A percentile compares a stretch with the other conserved stretches of the same genome.
Conservation (phyloP, 2,797 vertebrate species). For the Glossophaga mutica region DNA sequence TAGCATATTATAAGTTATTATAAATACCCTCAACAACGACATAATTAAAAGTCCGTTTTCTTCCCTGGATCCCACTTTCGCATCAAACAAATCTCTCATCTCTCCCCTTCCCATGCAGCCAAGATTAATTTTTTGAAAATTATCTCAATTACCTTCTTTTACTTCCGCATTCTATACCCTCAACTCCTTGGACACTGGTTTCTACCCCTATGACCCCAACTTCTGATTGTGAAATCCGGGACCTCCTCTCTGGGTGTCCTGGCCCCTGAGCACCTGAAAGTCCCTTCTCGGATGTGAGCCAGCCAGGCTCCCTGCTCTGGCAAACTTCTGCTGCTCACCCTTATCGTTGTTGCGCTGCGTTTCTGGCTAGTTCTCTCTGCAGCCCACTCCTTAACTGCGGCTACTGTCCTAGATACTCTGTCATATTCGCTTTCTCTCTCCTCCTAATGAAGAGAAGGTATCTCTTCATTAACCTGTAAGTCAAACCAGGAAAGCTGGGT, state of each 20-base stretch:
- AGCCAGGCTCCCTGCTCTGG: background rate
- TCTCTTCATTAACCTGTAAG: background rate
- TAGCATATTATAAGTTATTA: background rate
- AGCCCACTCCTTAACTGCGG: no score
- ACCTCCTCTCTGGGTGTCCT: background rate
- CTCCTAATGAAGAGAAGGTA: background rate
- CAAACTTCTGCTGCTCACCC: background rate
- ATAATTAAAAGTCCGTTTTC: background rate
- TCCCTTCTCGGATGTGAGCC: background rate
- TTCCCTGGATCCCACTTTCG: background rate
- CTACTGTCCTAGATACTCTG: background rate
- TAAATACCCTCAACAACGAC: background rate
- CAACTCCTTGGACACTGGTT: background rate
- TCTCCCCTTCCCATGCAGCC: background rate
- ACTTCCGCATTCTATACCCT: background rate
- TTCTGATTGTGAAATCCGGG: background rate
- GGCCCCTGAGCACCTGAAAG: background rate
- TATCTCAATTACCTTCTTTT: background rate
- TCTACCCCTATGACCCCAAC: background rate
- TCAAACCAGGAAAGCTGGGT: background rate
- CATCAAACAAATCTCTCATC: background rate
- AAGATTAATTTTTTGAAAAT: background rate
- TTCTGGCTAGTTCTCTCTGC: background rate
- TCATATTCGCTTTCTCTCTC: background rate
- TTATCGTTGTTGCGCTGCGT: background rate